Evolutionary conservation across 2,113 vertebrate genomes (phyloP), one percentile per base, ranked within the genome.

Genomic region (Sinosuthora webbiana): DNA sequence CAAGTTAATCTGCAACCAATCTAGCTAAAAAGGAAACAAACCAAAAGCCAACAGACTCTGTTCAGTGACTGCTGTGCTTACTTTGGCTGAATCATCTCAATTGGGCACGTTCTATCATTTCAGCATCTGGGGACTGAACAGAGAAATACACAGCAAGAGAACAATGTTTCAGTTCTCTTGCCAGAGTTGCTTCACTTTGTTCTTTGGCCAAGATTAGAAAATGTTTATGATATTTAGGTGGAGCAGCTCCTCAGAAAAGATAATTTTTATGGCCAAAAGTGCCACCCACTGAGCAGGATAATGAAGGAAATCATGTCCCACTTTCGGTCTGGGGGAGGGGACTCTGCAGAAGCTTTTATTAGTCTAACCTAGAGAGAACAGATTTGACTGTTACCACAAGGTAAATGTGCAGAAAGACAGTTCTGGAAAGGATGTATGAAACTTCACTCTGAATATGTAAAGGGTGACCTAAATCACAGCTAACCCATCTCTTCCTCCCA

Each of bases 111-210:
- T 73, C 25, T 76, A 92, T 95, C 83, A 67, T 83, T 95, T 87
- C 79, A 93, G 94, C 91, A 94, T 97, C 94, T 95, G 95, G 96
- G 96, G 94, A 95, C 77, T 97, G 83, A 71, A 78, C 39, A 68
- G 57, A 95, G 91, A 81, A 92, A 92, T 30, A 94, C 92, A 91
- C 87, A 93, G 91, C 42, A 71, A 96, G 92, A 95, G 94, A 97
- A 94, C 87, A 94, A 96, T 85, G 94, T 92, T 95, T 95, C 92
- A 75, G 94, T 97, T 97, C 96, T 96, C 67, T 69, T 97, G 95
- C 93, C 97, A 97, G 96, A 91, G 83, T 47, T 60, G 68, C 79
- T 97, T 92, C 64, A 64, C 96, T 97, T 97, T 97, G 91, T 96
- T 97, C 96, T 93, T 45, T 56, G 25, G 90, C 97, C 94, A 97